Evolutionary conservation across 1,140 invertebrate genomes (phyloP).

Genomic region (Drosophila ficusphila): DNA sequence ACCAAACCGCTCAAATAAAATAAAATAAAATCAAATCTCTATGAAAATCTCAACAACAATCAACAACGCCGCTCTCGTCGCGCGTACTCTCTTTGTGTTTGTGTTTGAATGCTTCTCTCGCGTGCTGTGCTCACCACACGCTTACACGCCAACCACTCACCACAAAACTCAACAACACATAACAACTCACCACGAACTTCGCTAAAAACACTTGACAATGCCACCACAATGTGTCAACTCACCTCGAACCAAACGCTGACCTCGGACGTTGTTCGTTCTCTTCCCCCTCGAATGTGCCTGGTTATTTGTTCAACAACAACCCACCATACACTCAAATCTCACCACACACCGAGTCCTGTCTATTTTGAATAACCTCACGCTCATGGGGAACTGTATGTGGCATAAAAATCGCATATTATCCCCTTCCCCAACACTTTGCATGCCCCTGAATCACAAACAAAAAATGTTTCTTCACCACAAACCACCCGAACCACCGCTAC

Average conservation of each 20-base stretch:
- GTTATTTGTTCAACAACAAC: constrained; percentile 19
- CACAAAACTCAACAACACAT: constrained; percentile 27
- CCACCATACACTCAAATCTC: constrained; percentile 10
- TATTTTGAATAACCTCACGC: constrained; percentile 4
- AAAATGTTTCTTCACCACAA: constrained; percentile 4
- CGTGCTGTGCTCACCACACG: constrained; percentile 62
- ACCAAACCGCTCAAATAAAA: constrained; percentile 15
- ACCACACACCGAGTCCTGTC: constrained; percentile 19
- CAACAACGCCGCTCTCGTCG: constrained; percentile 49
- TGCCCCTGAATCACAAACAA: constrained; percentile 1
- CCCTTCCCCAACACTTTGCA: constrained; percentile 12
- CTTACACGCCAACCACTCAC: constrained; percentile 31
- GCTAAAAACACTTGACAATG: constrained; percentile 6
- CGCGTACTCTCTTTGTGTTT: constrained; percentile 53
- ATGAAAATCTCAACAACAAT: constrained; percentile 45
- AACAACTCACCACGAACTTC: constrained; percentile 6
- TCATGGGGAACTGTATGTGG: constrained; percentile 3
- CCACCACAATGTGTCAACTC: constrained; percentile 15
- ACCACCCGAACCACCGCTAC: constrained; percentile 10
- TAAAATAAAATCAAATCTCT: constrained; percentile 13
- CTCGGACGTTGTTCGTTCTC: constrained; percentile 39
- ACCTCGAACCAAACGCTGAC: constrained; percentile 38
- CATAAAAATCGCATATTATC: not conserved
- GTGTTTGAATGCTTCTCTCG: constrained; percentile 73
- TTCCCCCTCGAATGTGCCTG: not conserved